Conservation (phyloP, 2,888 invertebrate genomes). For the Epinotia nisella region DNA sequence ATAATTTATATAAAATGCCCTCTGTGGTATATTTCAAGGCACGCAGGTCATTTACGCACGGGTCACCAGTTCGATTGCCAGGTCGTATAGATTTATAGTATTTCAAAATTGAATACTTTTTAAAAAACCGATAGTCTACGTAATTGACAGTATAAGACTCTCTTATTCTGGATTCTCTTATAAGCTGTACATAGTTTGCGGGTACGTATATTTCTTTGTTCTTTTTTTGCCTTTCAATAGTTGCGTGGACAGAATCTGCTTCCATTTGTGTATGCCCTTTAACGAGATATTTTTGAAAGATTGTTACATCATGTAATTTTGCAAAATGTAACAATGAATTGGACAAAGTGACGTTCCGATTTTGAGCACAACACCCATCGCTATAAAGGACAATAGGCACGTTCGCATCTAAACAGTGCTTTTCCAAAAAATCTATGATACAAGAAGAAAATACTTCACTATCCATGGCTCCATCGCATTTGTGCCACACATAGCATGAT, state of each 20-base stretch:
- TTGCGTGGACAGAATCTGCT: slow-evolving; percentile 44
- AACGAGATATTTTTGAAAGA: slow-evolving; percentile 42
- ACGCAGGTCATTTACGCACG: slow-evolving; percentile 45
- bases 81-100: slow-evolving; percentile 45
- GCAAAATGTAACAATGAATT: slow-evolving; percentile 41
- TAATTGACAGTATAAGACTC: slow-evolving; percentile 22
- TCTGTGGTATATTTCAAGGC: slow-evolving; percentile 44
- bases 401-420: slow-evolving; percentile 18
- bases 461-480: slow-evolving; percentile 44
- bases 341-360: slow-evolving; percentile 37
- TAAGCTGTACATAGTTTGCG: slow-evolving; percentile 23
- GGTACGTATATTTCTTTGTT: slow-evolving; percentile 34
- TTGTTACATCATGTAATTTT: slow-evolving; percentile 21
- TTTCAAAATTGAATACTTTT: slow-evolving; percentile 41
- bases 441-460: slow-evolving; percentile 15
- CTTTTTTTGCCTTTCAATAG: slow-evolving; percentile 40
- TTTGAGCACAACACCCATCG: slow-evolving; percentile 43
- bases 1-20: slow-evolving; percentile 42
- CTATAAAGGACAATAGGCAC: slow-evolving; percentile 45
- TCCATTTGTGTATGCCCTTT: slow-evolving; percentile 45
- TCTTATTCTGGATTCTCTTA: slow-evolving; percentile 11
- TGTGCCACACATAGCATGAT: slow-evolving; percentile 49
- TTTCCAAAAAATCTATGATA: slow-evolving; percentile 21
- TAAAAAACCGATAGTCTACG: slow-evolving; percentile 43
- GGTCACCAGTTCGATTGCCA: slow-evolving; percentile 44